Evolutionary conservation across 2,797 vertebrate genomes (phyloP).

Genomic region (Helostoma temminkii): DNA sequence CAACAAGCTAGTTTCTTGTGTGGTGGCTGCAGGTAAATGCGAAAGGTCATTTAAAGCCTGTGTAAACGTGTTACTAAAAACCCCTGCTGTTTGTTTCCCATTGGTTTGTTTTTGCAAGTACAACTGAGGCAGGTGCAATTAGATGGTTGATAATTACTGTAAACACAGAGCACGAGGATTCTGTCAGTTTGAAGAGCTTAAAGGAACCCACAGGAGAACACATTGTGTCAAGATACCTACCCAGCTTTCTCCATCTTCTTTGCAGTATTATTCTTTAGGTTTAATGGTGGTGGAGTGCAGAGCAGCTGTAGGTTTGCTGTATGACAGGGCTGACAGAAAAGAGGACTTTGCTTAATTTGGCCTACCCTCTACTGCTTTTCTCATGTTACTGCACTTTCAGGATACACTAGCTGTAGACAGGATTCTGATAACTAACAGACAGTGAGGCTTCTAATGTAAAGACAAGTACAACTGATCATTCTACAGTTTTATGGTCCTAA

Average conservation of each 20-base stretch:
- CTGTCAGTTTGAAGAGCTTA: slow-evolving; percentile 9
- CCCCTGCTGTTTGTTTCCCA: slow-evolving; percentile 86
- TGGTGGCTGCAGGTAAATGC: slow-evolving; percentile 83
- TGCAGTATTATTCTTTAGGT: neutral
- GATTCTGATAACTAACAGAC: no score
- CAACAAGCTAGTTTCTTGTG: slow-evolving; percentile 78
- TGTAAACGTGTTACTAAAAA: slow-evolving; percentile 88
- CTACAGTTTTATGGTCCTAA: neutral
- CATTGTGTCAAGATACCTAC: neutral
- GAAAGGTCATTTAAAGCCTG: slow-evolving; percentile 91
- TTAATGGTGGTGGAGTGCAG: neutral
- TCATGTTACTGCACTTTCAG: slow-evolving; percentile 39
- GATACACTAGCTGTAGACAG: neutral
- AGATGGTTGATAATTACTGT: slow-evolving; percentile 84
- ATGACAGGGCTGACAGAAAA: neutral
- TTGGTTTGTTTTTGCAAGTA: slow-evolving; percentile 81
- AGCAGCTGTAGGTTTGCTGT: neutral
- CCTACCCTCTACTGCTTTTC: slow-evolving; percentile 77
- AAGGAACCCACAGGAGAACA: neutral
- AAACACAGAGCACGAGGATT: slow-evolving; percentile 83
- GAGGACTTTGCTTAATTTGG: slow-evolving; percentile 44
- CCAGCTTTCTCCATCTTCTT: neutral
- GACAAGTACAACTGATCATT: neutral
- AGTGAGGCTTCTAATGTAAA: no score
- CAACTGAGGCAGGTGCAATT: slow-evolving; percentile 84